Conservation (phyloP, 2,113 vertebrate species). For the Microcebus lehilahytsara region DNA sequence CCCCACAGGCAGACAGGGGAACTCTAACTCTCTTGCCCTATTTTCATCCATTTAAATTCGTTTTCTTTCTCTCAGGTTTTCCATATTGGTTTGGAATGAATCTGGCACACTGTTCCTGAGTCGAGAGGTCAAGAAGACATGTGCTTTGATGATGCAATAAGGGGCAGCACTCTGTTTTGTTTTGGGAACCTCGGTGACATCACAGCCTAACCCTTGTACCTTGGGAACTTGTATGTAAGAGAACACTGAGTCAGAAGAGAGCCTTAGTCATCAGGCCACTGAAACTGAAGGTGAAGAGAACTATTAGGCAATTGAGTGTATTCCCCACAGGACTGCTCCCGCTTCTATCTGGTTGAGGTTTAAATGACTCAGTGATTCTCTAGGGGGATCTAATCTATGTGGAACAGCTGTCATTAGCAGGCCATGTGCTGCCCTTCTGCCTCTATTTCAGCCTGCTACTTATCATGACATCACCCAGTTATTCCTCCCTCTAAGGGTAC, state of each 20-base stretch:
- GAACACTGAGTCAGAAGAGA: constrained; percentile 58
- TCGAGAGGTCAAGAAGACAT: constrained; percentile 13
- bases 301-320: constrained; percentile 4
- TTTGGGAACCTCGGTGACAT: constrained; percentile 63
- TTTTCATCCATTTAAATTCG: background rate
- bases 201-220: constrained; percentile 2
- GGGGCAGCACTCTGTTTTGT: constrained; percentile 20
- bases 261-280: constrained; percentile 51
- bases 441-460: background rate
- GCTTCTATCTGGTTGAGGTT: constrained; percentile 24
- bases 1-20: background rate
- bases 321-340: constrained; percentile 10
- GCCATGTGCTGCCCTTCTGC: constrained; percentile 1
- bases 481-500: background rate
- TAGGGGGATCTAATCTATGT: constrained; percentile 22
- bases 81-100: background rate
- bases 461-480: constrained; percentile 17
- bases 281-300: background rate
- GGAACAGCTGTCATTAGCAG: constrained; percentile 59
- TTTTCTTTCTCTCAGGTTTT: background rate
- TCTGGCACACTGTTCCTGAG: background rate
- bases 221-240: background rate
- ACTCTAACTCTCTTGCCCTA: background rate
- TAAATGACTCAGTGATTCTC: constrained; percentile 56
- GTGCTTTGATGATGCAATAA: constrained; percentile 42